These are phyloP conservation scores for Pheosia gnoma DNA, from an alignment of 2,888 invertebrate species.

Conservation along the genomic window DNA sequence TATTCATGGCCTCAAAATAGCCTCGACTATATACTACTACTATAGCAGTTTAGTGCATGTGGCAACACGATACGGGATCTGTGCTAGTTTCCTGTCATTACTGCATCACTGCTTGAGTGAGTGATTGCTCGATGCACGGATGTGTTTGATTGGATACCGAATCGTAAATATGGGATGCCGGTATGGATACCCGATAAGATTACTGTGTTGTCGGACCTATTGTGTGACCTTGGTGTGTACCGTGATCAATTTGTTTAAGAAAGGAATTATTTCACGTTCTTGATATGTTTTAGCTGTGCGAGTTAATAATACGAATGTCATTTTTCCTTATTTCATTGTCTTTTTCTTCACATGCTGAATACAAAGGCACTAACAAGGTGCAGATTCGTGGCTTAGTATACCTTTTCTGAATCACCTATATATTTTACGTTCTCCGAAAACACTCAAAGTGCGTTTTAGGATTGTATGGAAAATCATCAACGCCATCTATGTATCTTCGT, in stretches of 20 bases:
- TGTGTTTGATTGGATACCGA: slow-evolving; percentile 26
- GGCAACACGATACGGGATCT: slow-evolving; percentile 37
- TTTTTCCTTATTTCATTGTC: too few relatives aligned
- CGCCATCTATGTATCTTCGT: too few relatives aligned
- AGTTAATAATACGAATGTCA: too few relatives aligned
- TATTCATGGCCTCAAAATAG: too few relatives aligned
- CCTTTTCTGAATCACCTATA: too few relatives aligned
- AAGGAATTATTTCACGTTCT: slow-evolving; percentile 15
- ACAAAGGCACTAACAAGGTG: too few relatives aligned
- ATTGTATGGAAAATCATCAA: too few relatives aligned
- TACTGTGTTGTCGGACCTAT: neutral
- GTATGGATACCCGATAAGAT: neutral
- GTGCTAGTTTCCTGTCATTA: slow-evolving; percentile 66
- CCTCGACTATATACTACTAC: too few relatives aligned
- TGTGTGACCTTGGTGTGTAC: neutral
- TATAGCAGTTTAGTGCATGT: neutral
- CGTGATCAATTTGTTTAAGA: neutral
- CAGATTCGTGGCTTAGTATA: too few relatives aligned
- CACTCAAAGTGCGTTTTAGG: too few relatives aligned
- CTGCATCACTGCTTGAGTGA: slow-evolving; percentile 31
- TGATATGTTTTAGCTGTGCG: slow-evolving; percentile 10
- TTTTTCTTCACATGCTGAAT: too few relatives aligned
- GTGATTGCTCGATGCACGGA: slow-evolving; percentile 26
- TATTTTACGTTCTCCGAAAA: too few relatives aligned
- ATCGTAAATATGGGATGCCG: slow-evolving; percentile 16